Conservation (phyloP, 1,140 invertebrate species). For the Bombyx mandarina region DNA sequence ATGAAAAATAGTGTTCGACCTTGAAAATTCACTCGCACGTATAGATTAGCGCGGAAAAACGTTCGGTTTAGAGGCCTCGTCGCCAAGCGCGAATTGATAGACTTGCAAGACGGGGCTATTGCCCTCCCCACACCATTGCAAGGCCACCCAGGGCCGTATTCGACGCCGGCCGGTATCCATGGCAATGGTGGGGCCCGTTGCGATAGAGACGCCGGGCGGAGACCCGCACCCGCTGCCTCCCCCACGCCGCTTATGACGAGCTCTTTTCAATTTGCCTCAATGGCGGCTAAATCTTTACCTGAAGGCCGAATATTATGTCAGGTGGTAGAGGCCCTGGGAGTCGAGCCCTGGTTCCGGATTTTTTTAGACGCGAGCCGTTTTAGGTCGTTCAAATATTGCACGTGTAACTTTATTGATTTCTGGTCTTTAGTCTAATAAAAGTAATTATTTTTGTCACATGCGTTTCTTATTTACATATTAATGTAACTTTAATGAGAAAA, state of each 20-base stretch:
- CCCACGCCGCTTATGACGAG: conserved; percentile 40
- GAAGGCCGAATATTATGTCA: conserved; percentile 33
- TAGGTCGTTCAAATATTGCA: background rate
- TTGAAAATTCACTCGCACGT: conserved; percentile 27
- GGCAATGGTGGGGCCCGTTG: conserved; percentile 52
- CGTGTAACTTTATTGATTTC: no score
- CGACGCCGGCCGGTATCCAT: conserved; percentile 46
- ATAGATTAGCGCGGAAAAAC: conserved; percentile 48
- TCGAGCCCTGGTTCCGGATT: conserved; percentile 13
- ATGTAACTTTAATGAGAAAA: no score
- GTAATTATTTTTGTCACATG: no score
- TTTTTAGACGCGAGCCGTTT: conserved; percentile 10
- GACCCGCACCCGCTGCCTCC: conserved; percentile 14
- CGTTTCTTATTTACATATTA: no score
- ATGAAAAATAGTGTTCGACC: conserved; percentile 20
- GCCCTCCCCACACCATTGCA: conserved; percentile 67
- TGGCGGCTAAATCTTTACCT: conserved; percentile 48
- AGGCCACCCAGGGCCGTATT: conserved; percentile 65
- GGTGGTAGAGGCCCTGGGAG: conserved; percentile 12
- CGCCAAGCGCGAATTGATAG: conserved; percentile 58
- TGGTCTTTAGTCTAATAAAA: no score
- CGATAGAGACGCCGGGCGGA: conserved; percentile 43
- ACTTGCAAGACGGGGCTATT: conserved; percentile 62
- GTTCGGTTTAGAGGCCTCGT: conserved; percentile 35
- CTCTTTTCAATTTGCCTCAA: conserved; percentile 60